Evolutionary conservation across 2,888 invertebrate species (phyloP).

Genomic region (Vandiemenella viatica): DNA sequence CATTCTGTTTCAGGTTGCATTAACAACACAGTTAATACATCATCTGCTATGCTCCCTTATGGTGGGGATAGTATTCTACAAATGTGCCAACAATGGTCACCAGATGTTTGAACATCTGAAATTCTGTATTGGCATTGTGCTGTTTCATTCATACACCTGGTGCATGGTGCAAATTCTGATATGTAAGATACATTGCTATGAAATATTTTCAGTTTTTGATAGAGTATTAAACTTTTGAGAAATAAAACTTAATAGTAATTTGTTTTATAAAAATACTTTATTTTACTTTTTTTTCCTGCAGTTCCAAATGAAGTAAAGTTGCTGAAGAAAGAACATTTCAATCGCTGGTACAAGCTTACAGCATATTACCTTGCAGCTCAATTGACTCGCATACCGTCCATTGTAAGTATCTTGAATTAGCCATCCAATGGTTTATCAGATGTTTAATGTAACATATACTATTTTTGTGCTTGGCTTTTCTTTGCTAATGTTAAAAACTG

Average conservation of each 20-base stretch:
- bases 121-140: constrained; percentile 46
- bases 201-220: too few relatives aligned
- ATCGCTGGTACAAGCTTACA: constrained; percentile 48
- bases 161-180: constrained; percentile 51
- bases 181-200: constrained; percentile 36
- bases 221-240: too few relatives aligned
- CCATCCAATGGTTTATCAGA: too few relatives aligned
- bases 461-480: too few relatives aligned
- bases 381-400: neutral
- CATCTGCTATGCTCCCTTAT: constrained; percentile 43
- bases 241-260: neutral
- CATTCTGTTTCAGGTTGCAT: constrained; percentile 19
- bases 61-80: constrained; percentile 42
- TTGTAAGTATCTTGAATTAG: neutral
- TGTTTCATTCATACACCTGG: constrained; percentile 52
- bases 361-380: constrained; percentile 45
- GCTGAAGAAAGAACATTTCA: constrained; percentile 52
- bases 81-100: constrained; percentile 45
- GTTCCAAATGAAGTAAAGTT: constrained; percentile 53
- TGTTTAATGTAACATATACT: too few relatives aligned
- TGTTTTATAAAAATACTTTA: neutral
- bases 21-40: constrained; percentile 44
- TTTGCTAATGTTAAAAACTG: too few relatives aligned
- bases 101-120: constrained; percentile 55
- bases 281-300: constrained; percentile 30